Conservation (phyloP, 1,140 invertebrate species). For the Drosophila kurseongensis region DNA sequence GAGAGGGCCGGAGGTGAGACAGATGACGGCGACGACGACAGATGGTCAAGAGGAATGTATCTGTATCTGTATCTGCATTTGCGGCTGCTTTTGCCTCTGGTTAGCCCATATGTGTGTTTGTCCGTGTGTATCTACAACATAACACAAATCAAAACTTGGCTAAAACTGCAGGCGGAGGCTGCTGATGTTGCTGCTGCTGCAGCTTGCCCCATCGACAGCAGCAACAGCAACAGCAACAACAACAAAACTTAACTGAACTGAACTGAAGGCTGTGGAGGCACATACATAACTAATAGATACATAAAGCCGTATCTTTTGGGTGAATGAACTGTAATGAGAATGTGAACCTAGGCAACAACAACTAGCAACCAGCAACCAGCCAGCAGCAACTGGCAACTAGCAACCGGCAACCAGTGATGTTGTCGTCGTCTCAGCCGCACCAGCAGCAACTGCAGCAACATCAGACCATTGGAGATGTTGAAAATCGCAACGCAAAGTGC, state of each 20-base stretch:
- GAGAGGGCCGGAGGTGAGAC: slow-evolving; percentile 17
- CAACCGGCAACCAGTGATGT: slow-evolving; percentile 49
- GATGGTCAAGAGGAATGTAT: slow-evolving; percentile 62
- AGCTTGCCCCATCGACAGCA: slow-evolving; percentile 36
- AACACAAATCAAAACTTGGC: slow-evolving; percentile 78
- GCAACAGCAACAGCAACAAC: slow-evolving; percentile 42
- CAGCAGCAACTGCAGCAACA: slow-evolving; percentile 27
- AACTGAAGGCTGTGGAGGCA: slow-evolving; percentile 56
- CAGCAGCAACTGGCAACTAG: slow-evolving; percentile 63
- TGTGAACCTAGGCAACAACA: slow-evolving; percentile 70
- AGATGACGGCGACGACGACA: slow-evolving; percentile 45
- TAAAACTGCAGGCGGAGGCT: slow-evolving; percentile 60
- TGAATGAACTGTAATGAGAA: slow-evolving; percentile 84
- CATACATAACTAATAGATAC: slow-evolving; percentile 82
- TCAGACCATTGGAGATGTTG: slow-evolving; percentile 63
- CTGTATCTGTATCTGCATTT: slow-evolving; percentile 47
- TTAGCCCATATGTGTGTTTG: slow-evolving; percentile 13
- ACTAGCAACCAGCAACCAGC: slow-evolving; percentile 15
- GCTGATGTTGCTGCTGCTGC: slow-evolving; percentile 21
- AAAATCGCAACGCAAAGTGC: slow-evolving; percentile 75
- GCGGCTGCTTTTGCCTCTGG: slow-evolving; percentile 21
- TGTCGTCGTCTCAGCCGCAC: slow-evolving; percentile 23
- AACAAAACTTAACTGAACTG: slow-evolving; percentile 31
- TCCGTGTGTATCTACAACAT: slow-evolving; percentile 60
- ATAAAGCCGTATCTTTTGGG: slow-evolving; percentile 81